These are phyloP conservation scores for Equus quagga DNA, from an alignment of 2,113 vertebrate species.

Conservation along the genomic window DNA sequence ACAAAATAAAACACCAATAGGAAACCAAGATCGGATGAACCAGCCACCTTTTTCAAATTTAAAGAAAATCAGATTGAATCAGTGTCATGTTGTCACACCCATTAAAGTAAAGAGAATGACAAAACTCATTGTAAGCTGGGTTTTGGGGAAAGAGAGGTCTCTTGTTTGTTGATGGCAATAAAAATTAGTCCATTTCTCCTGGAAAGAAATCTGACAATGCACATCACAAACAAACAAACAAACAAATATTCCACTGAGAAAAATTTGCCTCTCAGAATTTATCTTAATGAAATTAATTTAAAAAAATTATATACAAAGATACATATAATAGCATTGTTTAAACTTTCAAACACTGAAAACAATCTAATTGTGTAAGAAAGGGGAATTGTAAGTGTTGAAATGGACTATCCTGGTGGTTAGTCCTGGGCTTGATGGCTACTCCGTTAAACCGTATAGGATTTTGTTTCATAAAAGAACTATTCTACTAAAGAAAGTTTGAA, in stretches of 20 bases:
- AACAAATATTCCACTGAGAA: background rate
- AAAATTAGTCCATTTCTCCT: background rate
- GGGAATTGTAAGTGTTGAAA: background rate
- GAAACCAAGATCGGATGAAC: background rate
- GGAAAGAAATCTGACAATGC: background rate
- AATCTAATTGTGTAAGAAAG: background rate
- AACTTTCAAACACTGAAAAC: background rate
- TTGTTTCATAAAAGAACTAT: background rate
- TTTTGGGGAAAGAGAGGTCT: background rate
- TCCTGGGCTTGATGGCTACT: background rate
- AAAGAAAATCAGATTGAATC: conserved; percentile 29
- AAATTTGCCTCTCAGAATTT: conserved; percentile 5
- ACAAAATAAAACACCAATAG: background rate
- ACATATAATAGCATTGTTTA: background rate
- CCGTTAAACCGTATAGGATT: background rate
- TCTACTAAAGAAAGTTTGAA: background rate
- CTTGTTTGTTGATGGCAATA: background rate
- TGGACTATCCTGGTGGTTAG: background rate
- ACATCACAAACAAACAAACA: background rate
- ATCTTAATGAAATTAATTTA: background rate
- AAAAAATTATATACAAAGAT: background rate
- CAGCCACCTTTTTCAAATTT: background rate
- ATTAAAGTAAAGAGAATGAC: background rate
- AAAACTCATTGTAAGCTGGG: background rate
- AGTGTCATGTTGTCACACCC: background rate